Evolutionary conservation across 1,140 invertebrate genomes (phyloP).

Genomic region (Macrostomum lignano): DNA sequence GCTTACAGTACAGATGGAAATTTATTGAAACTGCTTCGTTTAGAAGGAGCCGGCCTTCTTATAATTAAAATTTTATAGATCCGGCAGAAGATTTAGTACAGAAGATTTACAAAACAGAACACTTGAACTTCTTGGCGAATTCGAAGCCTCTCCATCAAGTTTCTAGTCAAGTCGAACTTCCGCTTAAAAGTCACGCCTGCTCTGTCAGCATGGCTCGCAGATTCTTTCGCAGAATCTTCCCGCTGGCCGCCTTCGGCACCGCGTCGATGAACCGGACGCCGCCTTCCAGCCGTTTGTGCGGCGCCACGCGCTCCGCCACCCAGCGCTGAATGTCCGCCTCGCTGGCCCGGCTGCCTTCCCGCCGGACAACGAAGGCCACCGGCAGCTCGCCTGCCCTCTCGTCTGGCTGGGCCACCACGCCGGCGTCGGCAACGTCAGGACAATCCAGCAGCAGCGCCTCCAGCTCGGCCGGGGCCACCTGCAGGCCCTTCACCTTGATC

Average conservation of each 20-base stretch:
- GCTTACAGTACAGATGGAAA: too few relatives aligned
- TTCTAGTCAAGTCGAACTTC: too few relatives aligned
- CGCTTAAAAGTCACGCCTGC: too few relatives aligned
- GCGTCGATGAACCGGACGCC: constrained; percentile 9
- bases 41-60: too few relatives aligned
- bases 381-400: constrained; percentile 40
- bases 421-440: constrained; percentile 41
- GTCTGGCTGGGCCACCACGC: constrained; percentile 46
- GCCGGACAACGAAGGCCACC: constrained; percentile 41
- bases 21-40: too few relatives aligned
- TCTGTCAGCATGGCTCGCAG: too few relatives aligned
- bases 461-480: constrained; percentile 30
- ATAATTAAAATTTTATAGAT: too few relatives aligned
- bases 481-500: constrained; percentile 58
- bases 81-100: too few relatives aligned
- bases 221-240: constrained; percentile 9
- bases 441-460: constrained; percentile 36
- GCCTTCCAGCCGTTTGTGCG: constrained; percentile 9
- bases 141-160: too few relatives aligned
- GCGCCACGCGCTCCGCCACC: constrained; percentile 5
- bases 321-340: constrained; percentile 9
- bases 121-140: too few relatives aligned
- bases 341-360: constrained; percentile 27
- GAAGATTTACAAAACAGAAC: too few relatives aligned
- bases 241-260: constrained; percentile 10